Percentiles rank a stretch among this genome's conserved stretches.
phyloP scores from a whole-genome alignment of 2,888 invertebrate genomes.

The Marronus borbonicus region DNA sequence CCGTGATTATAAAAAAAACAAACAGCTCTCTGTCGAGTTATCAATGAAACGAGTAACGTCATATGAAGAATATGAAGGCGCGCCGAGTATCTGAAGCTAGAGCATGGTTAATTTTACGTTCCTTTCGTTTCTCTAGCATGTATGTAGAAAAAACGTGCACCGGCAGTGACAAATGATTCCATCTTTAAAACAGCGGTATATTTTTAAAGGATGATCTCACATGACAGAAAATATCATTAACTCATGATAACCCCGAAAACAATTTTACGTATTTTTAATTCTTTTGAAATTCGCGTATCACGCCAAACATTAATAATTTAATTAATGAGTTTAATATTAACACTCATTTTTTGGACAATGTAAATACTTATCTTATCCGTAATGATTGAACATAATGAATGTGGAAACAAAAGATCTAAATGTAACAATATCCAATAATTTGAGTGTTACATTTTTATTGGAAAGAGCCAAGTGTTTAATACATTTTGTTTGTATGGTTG shows the following conservation, averaged over 20 bases:
- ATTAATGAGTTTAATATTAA: neutral
- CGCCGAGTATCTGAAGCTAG: conserved; percentile 17
- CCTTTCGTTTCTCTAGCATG: neutral
- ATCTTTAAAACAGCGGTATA: conserved; percentile 23
- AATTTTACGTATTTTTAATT: conserved; percentile 40
- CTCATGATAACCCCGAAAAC: conserved; percentile 46
- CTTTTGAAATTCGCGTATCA: conserved; percentile 23
- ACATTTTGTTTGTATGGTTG: too few species aligned
- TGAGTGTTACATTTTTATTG: too few species aligned
- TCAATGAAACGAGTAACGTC: conserved; percentile 45
- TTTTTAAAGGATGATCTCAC: conserved; percentile 49
- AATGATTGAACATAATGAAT: too few species aligned
- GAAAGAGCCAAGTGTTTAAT: too few species aligned
- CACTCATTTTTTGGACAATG: too few species aligned
- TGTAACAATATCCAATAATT: too few species aligned
- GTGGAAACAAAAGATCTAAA: too few species aligned
- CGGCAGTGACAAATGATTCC: conserved; percentile 17
- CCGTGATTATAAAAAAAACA: conserved; percentile 45
- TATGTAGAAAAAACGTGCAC: conserved; percentile 28
- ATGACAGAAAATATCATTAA: conserved; percentile 42
- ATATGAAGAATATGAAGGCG: neutral
- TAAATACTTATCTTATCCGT: too few species aligned
- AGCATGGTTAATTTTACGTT: conserved; percentile 18
- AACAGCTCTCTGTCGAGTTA: conserved; percentile 43
- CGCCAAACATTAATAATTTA: neutral